Conservation (phyloP, 2,797 vertebrate species). For the Sciaenops ocellatus region DNA sequence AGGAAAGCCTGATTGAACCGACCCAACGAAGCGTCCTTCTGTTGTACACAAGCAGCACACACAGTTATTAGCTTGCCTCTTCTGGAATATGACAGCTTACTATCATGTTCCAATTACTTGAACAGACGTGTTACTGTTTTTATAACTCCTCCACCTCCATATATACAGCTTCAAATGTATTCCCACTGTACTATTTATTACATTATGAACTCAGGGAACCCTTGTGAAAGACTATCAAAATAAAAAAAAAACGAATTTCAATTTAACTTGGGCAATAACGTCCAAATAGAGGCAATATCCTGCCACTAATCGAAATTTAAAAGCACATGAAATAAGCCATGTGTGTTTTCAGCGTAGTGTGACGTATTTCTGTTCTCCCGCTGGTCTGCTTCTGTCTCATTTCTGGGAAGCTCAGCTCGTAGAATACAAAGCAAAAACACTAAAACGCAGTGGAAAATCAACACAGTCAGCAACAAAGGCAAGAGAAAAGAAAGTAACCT, state of each 20-base stretch:
- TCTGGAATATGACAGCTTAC: background rate
- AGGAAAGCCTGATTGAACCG: constrained; percentile 10
- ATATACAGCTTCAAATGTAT: background rate
- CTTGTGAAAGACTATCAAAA: constrained; percentile 20
- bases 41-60: background rate
- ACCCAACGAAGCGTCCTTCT: background rate
- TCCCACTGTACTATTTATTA: background rate
- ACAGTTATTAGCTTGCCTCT: background rate
- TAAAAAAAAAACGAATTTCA: background rate
- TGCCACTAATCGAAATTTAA: constrained; percentile 41
- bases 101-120: background rate
- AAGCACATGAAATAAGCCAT: constrained; percentile 35
- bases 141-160: background rate
- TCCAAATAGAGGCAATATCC: constrained; percentile 33
- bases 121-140: background rate
- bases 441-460: constrained; percentile 72
- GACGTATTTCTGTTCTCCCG: constrained; percentile 68
- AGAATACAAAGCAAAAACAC: constrained; percentile 68
- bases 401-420: constrained; percentile 79
- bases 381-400: constrained; percentile 67
- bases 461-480: constrained; percentile 70
- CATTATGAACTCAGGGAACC: constrained; percentile 28
- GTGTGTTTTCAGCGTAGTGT: constrained; percentile 49
- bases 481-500: constrained; percentile 51
- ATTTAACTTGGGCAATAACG: constrained; percentile 5